Evolutionary conservation across 2,888 invertebrate genomes (phyloP), one percentile per base, ranked within the genome.

Genomic region (Ormyrus labotus): DNA sequence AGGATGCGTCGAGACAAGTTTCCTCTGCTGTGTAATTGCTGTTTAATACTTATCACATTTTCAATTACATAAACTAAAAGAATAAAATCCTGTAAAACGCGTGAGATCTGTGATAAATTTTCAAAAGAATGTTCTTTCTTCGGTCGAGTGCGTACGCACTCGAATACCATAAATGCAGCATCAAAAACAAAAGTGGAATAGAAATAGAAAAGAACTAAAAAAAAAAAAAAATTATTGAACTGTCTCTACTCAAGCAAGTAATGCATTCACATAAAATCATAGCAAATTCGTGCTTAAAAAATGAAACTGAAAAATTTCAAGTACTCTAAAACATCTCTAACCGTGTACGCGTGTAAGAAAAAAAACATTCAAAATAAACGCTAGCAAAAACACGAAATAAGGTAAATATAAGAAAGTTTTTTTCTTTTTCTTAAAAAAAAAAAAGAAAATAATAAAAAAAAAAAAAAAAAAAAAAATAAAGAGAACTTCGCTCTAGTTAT

Each of bases 1-100:
- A 64, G 63, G 73, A 70, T 78, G 71, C 63, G 68, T 74, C 78
- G 74, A 78, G 78, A 75, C 68, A 63, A 71, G 64, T 65, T 67
- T 55, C 50, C 67, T 77, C 45, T 60, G 55, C 7, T n/a, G 61
- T 64, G 51, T 61, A 6, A 45, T 55, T 55, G 34, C 50, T 51
- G 61, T 50, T 19, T 76, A 81, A 81, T 81, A 77, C 73, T 81
- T 69, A 65, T 70, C 51, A 60, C 13, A 61, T 71, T 48, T 19
- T 71, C 47, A 50, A 68, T 78, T 57, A 69, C 63, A 68, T 63
- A 10, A 74, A 63, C 10, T 53, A 61, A 68, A 73, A 48, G 13
- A 76, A 58, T 72, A 60, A 48, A 10, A 70, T 51, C 61, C n/a
- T 45, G 55, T 55, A 55, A 68, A 72, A 53, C 45, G 58, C 64